Conservation (phyloP, 1,140 invertebrate species). For the Homalodisca vitripennis region DNA sequence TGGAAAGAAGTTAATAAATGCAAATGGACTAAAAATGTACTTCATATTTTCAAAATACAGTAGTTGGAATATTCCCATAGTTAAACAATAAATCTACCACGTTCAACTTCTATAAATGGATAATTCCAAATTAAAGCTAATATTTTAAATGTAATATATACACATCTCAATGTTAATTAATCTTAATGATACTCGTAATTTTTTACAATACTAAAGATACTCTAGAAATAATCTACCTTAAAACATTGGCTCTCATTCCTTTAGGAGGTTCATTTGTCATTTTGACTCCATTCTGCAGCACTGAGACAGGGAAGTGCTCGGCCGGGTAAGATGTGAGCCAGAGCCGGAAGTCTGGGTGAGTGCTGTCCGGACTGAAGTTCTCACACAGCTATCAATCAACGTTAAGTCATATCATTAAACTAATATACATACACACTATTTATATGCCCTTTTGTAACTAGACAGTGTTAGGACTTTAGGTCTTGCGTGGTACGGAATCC, state of each 20-base stretch:
- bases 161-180: not conserved
- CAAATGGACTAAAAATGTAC: no score
- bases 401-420: no score
- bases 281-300: slow-evolving; percentile 93
- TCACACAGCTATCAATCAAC: slow-evolving; percentile 65
- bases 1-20: no score
- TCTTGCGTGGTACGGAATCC: no score
- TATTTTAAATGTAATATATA: not conserved
- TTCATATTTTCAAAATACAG: no score
- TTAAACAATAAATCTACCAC: not conserved
- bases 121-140: not conserved
- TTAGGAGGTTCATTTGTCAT: slow-evolving; percentile 95
- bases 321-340: slow-evolving; percentile 95
- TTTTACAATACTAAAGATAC: not conserved
- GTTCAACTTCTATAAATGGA: not conserved
- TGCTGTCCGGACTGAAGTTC: slow-evolving; percentile 69
- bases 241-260: slow-evolving; percentile 68
- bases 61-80: not conserved
- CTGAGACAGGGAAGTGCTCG: slow-evolving; percentile 86
- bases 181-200: not conserved
- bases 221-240: no score
- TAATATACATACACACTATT: no score
- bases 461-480: no score
- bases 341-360: slow-evolving; percentile 85
- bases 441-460: no score